These are phyloP conservation scores for Taurulus bubalis DNA, from an alignment of 2,113 vertebrate genomes.

Conservation along the genomic window DNA sequence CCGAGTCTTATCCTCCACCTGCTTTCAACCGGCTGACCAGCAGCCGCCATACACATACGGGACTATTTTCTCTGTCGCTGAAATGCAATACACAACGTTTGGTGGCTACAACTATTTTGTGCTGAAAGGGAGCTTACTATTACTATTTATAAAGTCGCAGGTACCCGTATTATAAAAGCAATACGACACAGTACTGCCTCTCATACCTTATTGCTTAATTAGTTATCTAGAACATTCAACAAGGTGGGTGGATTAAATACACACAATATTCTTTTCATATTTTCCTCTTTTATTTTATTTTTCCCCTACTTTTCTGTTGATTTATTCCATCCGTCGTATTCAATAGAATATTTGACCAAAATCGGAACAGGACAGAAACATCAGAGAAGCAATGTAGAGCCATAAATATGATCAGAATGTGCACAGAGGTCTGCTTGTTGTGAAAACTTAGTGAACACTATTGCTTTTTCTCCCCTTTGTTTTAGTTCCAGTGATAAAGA, in stretches of 20 bases:
- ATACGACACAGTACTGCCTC: too few relatives aligned
- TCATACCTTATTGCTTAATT: too few relatives aligned
- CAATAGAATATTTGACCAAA: slow-evolving; percentile 14
- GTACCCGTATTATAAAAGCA: too few relatives aligned
- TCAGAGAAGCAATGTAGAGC: neutral
- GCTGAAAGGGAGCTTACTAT: too few relatives aligned
- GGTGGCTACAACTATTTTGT: too few relatives aligned
- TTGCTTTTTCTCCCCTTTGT: slow-evolving; percentile 48
- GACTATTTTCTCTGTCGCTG: too few relatives aligned
- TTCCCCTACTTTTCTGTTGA: neutral
- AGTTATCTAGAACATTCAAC: slow-evolving; percentile 1
- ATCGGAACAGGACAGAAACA: neutral
- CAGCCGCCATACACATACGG: too few relatives aligned
- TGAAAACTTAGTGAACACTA: slow-evolving; percentile 36
- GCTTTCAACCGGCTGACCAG: too few relatives aligned
- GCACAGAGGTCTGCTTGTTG: slow-evolving; percentile 21
- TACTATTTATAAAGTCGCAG: too few relatives aligned
- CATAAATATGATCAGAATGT: slow-evolving; percentile 6
- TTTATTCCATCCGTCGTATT: neutral
- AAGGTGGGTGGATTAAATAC: slow-evolving; percentile 1
- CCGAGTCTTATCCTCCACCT: too few relatives aligned
- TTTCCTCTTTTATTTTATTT: neutral
- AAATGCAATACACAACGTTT: too few relatives aligned
- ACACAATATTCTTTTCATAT: neutral
- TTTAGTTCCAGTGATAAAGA: slow-evolving; percentile 95